A percentile compares a stretch with the other conserved stretches of the same genome.
Conservation (phyloP, 2,888 invertebrate species). For the Callinectes sapidus region DNA sequence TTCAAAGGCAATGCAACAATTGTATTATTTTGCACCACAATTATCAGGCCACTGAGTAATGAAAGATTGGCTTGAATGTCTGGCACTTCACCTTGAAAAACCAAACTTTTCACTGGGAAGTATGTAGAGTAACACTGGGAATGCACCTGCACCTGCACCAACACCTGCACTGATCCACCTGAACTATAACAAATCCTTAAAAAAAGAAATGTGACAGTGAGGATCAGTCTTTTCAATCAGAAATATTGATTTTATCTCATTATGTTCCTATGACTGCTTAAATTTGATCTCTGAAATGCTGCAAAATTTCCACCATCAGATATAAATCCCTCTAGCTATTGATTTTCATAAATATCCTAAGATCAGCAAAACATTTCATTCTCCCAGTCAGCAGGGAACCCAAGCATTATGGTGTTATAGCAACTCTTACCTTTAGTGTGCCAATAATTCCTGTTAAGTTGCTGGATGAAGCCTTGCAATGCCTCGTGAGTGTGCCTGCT, state of each 20-base stretch:
- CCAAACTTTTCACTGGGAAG: not conserved
- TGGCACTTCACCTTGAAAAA: not conserved
- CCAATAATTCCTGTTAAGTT: not conserved
- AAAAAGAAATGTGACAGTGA: too few relatives aligned
- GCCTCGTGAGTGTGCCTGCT: not conserved
- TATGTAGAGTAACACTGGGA: not conserved
- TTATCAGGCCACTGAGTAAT: not conserved
- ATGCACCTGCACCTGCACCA: not conserved
- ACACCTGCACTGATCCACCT: not conserved
- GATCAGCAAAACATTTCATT: too few relatives aligned
- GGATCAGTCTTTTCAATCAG: too few relatives aligned
- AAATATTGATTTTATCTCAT: too few relatives aligned
- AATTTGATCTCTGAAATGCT: too few relatives aligned
- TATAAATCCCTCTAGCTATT: too few relatives aligned
- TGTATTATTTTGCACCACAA: not conserved
- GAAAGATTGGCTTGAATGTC: not conserved
- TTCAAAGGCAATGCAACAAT: not conserved
- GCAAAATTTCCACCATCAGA: too few relatives aligned
- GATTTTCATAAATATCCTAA: too few relatives aligned
- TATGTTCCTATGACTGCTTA: too few relatives aligned
- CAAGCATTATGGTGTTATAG: not conserved
- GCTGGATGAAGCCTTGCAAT: not conserved
- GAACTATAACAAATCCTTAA: not conserved
- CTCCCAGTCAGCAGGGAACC: not conserved
- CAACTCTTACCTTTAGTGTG: not conserved